Conservation (phyloP, 2,113 vertebrate species). For the Micromys minutus region DNA sequence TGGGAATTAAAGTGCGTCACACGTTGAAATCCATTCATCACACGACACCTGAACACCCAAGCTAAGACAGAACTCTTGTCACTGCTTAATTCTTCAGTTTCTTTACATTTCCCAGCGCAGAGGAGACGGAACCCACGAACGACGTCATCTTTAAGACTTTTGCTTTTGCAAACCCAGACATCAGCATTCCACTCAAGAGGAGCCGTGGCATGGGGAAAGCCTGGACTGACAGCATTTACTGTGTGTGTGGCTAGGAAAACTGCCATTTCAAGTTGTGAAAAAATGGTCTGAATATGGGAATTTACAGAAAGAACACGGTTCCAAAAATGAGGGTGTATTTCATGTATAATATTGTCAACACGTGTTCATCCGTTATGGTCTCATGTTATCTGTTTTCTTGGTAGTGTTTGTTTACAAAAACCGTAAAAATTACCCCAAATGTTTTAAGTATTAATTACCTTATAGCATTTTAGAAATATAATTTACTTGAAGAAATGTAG, state of each 20-base stretch:
- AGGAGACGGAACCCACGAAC: not conserved
- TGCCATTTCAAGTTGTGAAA: conserved; percentile 50
- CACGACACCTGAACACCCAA: not conserved
- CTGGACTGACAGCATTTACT: not conserved
- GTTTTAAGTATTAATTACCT: conserved; percentile 65
- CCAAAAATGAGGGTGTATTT: conserved; percentile 30
- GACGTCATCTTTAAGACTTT: conserved; percentile 55
- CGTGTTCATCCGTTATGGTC: conserved; percentile 26
- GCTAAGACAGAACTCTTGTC: conserved; percentile 3
- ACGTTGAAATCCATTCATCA: conserved; percentile 40
- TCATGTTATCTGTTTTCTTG: conserved; percentile 58
- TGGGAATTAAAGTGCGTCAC: conserved; percentile 32
- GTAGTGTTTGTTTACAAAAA: conserved; percentile 60
- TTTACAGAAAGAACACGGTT: conserved; percentile 29
- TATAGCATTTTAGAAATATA: conserved; percentile 54
- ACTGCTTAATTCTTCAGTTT: conserved; percentile 2
- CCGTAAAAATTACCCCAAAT: not conserved
- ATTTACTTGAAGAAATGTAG: conserved; percentile 69
- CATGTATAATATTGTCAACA: conserved; percentile 50
- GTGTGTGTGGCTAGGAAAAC: conserved; percentile 20
- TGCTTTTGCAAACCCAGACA: conserved; percentile 48
- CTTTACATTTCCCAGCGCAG: conserved; percentile 23
- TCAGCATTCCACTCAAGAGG: conserved; percentile 9
- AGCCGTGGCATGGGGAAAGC: not conserved
- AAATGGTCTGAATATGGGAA: not conserved